Evolutionary conservation across 1,140 invertebrate genomes (phyloP).

Genomic region (Rhyzopertha dominica): DNA sequence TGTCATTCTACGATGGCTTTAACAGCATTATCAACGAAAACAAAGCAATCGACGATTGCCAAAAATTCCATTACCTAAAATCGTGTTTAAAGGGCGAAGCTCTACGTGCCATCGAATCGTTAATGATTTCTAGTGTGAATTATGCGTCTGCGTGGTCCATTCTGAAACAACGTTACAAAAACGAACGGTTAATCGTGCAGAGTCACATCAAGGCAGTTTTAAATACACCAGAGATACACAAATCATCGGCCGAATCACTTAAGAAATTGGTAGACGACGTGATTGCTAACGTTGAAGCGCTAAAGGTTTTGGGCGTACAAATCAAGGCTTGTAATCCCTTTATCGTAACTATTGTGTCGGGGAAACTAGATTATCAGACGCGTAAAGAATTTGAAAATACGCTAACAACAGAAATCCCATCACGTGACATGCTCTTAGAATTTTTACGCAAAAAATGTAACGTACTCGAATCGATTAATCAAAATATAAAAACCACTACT

Average conservation of each 20-base stretch:
- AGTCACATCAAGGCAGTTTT: slow-evolving; percentile 32
- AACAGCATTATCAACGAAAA: slow-evolving; percentile 27
- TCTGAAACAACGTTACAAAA: slow-evolving; percentile 37
- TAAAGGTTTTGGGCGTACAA: background rate
- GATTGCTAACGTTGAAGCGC: background rate
- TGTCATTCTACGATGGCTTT: slow-evolving; percentile 29
- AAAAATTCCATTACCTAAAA: slow-evolving; percentile 36
- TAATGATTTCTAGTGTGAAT: slow-evolving; percentile 36
- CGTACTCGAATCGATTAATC: slow-evolving; percentile 22
- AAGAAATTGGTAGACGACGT: background rate
- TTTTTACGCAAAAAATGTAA: slow-evolving; percentile 30
- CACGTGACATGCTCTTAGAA: slow-evolving; percentile 25
- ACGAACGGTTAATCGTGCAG: slow-evolving; percentile 31
- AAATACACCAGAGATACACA: slow-evolving; percentile 25
- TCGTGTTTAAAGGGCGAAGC: slow-evolving; percentile 31
- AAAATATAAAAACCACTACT: background rate
- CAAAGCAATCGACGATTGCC: slow-evolving; percentile 16
- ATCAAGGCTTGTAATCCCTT: slow-evolving; percentile 23
- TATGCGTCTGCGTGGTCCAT: slow-evolving; percentile 35
- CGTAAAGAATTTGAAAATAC: slow-evolving; percentile 34
- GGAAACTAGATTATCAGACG: slow-evolving; percentile 33
- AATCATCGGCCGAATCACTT: slow-evolving; percentile 24
- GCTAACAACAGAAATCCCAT: slow-evolving; percentile 18
- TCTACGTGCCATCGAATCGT: slow-evolving; percentile 26
- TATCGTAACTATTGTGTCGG: slow-evolving; percentile 31